Evolutionary conservation across 1,140 invertebrate species (phyloP), one percentile per base, ranked within the genome.

Genomic region (Campoletis sonorensis): DNA sequence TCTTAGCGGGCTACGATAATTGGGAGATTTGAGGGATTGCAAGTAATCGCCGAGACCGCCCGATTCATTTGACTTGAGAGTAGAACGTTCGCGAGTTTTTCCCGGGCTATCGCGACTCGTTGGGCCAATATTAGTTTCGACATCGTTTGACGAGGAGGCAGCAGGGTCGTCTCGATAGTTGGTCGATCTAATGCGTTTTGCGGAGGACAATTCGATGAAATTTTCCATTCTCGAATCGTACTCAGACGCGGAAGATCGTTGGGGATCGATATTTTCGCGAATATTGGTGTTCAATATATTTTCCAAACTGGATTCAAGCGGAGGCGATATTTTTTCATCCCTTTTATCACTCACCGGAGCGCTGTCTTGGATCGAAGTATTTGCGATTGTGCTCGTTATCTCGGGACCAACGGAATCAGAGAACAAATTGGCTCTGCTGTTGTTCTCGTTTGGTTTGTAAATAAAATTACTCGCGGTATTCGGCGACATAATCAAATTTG

Each of bases 401-500:
- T 82, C 84, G 45, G 67, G 64, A 70, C 83, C 86, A 54, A 79
- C 84, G 1, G 80, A 82, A 23, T 76, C 61, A 11, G 87, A 84
- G 64, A 88, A 89, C 5, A 91, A 61, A 82, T 90, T 91, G 10
- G 86, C 81, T 4, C 81, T 87, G 18, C 90, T 90, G 61, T 89
- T 84, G 33, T 90, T 89, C 10, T 79, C 61, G 5, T 79, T 83
- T 0, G 89, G 85, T 7, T 84, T 87, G 15, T 88, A 91, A 13
- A 85, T 79, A 37, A 90, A 91, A 70, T 90, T 91, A 78, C 89
- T 91, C n/a, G 89, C 89, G 3, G 89, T 89, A 40, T 82, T 87
- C 0, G 87, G 83, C 0, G 85, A 85, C 1, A 89, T 45, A 11
- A 88, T 45, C 8, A 89, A 81, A 82, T 89, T 88, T 0, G 86